phyloP scores from a whole-genome alignment of 2,797 vertebrate genomes.

The Emydoidea blandingii region DNA sequence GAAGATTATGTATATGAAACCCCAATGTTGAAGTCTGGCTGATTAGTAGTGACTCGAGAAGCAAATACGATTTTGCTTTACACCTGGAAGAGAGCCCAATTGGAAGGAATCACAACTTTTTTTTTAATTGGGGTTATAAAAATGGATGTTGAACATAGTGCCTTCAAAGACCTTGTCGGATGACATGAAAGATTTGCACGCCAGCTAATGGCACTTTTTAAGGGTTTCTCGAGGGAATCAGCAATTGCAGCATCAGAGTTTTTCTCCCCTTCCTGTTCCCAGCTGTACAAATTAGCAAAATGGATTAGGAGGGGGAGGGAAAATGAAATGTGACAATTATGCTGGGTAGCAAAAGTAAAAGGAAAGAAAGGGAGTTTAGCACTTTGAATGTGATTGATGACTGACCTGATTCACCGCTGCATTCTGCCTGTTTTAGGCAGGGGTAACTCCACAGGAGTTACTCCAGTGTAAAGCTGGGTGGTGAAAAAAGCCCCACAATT shows the following conservation, averaged over 20 bases:
- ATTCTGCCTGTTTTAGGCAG: background rate
- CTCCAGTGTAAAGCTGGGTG: background rate
- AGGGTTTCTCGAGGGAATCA: background rate
- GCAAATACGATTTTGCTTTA: background rate
- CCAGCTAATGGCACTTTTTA: background rate
- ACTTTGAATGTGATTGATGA: background rate
- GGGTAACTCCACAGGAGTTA: background rate
- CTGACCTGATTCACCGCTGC: rapidly evolving
- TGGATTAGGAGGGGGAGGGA: background rate
- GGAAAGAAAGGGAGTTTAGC: background rate
- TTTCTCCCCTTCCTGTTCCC: slow-evolving; percentile 18
- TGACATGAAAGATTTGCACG: background rate
- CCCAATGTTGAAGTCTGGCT: background rate
- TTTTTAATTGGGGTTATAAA: background rate
- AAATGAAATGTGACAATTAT: slow-evolving; percentile 21
- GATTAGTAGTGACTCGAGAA: background rate
- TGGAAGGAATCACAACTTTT: background rate
- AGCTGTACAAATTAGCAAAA: slow-evolving; percentile 10
- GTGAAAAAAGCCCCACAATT: slow-evolving; percentile 35
- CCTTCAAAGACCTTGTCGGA: slow-evolving; percentile 23
- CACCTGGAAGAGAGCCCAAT: slow-evolving; percentile 1
- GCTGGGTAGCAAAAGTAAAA: background rate
- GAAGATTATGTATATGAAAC: background rate
- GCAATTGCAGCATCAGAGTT: background rate
- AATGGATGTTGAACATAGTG: background rate